These are phyloP conservation scores for Macrotus californicus DNA, from an alignment of 2,113 vertebrate species.

Conservation along the genomic window DNA sequence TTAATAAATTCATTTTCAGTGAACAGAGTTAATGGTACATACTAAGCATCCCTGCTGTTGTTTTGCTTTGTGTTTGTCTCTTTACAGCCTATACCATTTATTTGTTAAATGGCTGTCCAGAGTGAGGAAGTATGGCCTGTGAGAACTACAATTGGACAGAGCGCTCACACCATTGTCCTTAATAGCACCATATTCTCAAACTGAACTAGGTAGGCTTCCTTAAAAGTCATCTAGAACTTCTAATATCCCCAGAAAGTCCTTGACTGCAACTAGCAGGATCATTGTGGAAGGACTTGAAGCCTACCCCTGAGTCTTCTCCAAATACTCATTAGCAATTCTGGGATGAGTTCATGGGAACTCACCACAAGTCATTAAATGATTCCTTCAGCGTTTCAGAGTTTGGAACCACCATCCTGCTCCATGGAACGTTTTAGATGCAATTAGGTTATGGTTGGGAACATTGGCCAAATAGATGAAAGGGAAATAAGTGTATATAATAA, in stretches of 20 bases:
- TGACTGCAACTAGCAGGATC: not conserved
- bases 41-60: not conserved
- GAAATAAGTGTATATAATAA: constrained; percentile 45
- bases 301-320: not conserved
- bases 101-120: not conserved
- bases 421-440: constrained; percentile 66
- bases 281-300: constrained; percentile 25
- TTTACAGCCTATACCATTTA: not conserved
- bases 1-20: not conserved
- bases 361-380: not conserved
- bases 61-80: not conserved
- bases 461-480: constrained; percentile 59
- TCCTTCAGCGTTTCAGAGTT: constrained; percentile 1
- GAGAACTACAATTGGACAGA: not conserved
- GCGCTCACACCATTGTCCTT: not conserved
- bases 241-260: not conserved
- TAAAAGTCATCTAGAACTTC: not conserved
- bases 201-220: not conserved
- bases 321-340: constrained; percentile 41
- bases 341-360: constrained; percentile 27
- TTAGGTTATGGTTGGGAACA: constrained; percentile 37
- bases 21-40: not conserved
- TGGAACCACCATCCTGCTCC: constrained; percentile 12
- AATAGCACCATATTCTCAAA: not conserved
- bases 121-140: not conserved